These are phyloP conservation scores for Syngnathus scovelli DNA, from an alignment of 2,113 vertebrate genomes.

Conservation along the genomic window DNA sequence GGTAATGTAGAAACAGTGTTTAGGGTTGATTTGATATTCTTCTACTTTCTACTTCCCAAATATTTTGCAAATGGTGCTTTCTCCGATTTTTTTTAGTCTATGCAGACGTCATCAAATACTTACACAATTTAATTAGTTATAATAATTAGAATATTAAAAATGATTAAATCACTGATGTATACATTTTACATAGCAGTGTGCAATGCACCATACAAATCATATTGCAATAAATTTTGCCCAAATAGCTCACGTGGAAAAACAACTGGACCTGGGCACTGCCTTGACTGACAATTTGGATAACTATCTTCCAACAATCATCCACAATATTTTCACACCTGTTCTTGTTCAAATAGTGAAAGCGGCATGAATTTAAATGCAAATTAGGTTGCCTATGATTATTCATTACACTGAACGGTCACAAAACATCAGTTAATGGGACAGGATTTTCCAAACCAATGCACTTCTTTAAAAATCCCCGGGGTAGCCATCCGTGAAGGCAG, in stretches of 20 bases:
- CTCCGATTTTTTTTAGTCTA: no score
- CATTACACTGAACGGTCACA: conserved; percentile 27
- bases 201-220: neutral
- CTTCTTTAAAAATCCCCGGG: conserved; percentile 18
- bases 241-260: neutral
- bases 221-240: neutral
- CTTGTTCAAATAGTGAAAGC: conserved; percentile 18
- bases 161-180: neutral
- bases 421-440: conserved; percentile 30
- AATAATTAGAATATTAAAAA: no score
- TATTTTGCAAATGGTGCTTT: no score
- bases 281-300: conserved; percentile 13
- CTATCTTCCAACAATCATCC: conserved; percentile 5
- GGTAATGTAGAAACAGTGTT: no score
- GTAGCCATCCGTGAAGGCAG: conserved; percentile 24
- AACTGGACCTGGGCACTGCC: neutral
- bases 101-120: no score
- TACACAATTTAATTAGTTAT: no score
- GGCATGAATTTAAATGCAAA: conserved; percentile 22
- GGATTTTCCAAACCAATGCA: conserved; percentile 20
- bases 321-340: conserved; percentile 13
- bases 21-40: no score
- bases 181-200: neutral
- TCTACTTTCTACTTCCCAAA: no score
- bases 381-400: conserved; percentile 16